Base-by-base conservation (phyloP, 2,797 vertebrate species). In the Chiropotes sagulatus region DNA sequence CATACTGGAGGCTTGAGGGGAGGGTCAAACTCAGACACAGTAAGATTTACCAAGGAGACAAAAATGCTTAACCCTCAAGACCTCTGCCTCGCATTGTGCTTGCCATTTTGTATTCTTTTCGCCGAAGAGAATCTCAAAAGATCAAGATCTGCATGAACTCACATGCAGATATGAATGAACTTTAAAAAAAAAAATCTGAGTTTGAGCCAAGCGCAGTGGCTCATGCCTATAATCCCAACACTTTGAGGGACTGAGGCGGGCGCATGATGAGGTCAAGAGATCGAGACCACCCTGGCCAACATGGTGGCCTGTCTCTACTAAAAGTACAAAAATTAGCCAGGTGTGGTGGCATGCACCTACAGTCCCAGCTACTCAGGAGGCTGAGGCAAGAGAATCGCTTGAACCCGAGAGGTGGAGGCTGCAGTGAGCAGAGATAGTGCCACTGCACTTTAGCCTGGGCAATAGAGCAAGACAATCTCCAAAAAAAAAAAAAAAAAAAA, bases 1-100 rank as follows among this genome's bases (percentile, higher is more conserved):
- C 12, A 22, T 3, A 9, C 4, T 4, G 10, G 57, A 58, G 19
- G 17, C 33, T 46, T 3, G 0, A 12, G 2, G 19, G 28, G 13
- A 26, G 44, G 11, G 1, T 39, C 4, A 33, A 22, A 10, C 12
- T 61, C 24, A n/a, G 20, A 61, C 46, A 86, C 1, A 19, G 11
- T 20, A 54, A 24, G 14, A 41, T 28, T 88, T 39, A n/a, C 11
- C 52, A 33, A 41, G n/a, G 50, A 84, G n/a, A 1, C 58, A 70
- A 4, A 7, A 8, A 73, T n/a, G 4, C 50, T 22, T 39, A 79
- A 2, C 4, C 28, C n/a, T 36, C 44, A 11, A 22, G 26, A 22
- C 13, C 44, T 70, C 13, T 10, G 1, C 3, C 8, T 73, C 4
- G 10, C 8, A 92, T 14, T 26, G 19, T 33, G 14, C 14, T 82